A percentile compares a stretch with the other conserved stretches of the same genome.
These are phyloP conservation scores for Mus musculus DNA, from an alignment of 2,113 vertebrate species.

Conservation along the genomic window GRCm39 chr15:96363501-96364000, in stretches of 20 bases:
- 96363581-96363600: too few species aligned
- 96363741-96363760: not conserved
- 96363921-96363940: not conserved
- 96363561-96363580: constrained; percentile 94
- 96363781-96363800: not conserved
- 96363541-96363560: constrained; percentile 99
- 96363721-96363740: not conserved
- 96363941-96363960: not conserved
- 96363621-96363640: not conserved
- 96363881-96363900: not conserved
- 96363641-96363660: not conserved
- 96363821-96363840: not conserved
- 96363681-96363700: not conserved
- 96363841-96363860: not conserved
- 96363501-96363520: constrained; percentile 95
- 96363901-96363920: not conserved
- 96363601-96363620: not conserved
- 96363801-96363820: not conserved
- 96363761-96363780: not conserved
- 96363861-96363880: not conserved
- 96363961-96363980: not conserved
- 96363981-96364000: not conserved
- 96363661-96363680: not conserved
- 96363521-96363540: constrained; percentile 98
- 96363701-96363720: not conserved